Evolutionary conservation across 2,113 vertebrate genomes (phyloP), one percentile per base, ranked within the genome.

Genomic region (Monopterus albus): DNA sequence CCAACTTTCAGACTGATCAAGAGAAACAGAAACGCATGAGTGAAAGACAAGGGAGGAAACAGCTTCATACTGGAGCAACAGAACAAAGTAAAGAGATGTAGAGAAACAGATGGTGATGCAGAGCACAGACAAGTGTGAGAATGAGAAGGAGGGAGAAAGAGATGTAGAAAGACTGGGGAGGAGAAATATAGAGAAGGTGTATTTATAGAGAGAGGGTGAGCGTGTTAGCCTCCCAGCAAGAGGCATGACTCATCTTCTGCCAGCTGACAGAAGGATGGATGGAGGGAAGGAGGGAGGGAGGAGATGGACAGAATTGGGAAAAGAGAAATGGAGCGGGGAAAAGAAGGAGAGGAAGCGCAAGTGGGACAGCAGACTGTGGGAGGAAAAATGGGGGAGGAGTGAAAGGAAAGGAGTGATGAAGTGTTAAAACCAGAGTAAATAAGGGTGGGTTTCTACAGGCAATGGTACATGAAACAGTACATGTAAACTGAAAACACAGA

Each of bases 201-300:
- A 88, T 89, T 90, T 89, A 89, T 84, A 89, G 78, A 72, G 66
- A 59, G 78, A 58, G 55, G 65, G 78, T 57, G 55, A 71, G 75
- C 78, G 66, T 79, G 86, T 91, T 72, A 85, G 89, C 87, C 91
- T 92, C 82, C 76, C 81, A 91, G 91, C 69, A 66, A 88, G 83
- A 88, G 83, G 75, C 86, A 91, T 92, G 92, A 93, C 90, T 92
- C 91, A 91, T 91, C 90, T 84, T 81, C 73, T 89, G 88, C 89
- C 89, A 91, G 91, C 88, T 87, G 89, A 88, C 88, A 87, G 84
- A 87, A 87, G 81, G 86, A 84, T 81, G 84, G 89, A 91, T 90
- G 55, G 42, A 84, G 72, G 75, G 64, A 14, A 50, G 65, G 78
- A 79, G 67, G 83, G 73, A 79, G 68, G 75, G 82, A 61, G 64